A percentile compares a stretch with the other conserved stretches of the same genome.
phyloP scores from a whole-genome alignment of 2,888 invertebrate genomes.

The Yponomeuta plumbellus region DNA sequence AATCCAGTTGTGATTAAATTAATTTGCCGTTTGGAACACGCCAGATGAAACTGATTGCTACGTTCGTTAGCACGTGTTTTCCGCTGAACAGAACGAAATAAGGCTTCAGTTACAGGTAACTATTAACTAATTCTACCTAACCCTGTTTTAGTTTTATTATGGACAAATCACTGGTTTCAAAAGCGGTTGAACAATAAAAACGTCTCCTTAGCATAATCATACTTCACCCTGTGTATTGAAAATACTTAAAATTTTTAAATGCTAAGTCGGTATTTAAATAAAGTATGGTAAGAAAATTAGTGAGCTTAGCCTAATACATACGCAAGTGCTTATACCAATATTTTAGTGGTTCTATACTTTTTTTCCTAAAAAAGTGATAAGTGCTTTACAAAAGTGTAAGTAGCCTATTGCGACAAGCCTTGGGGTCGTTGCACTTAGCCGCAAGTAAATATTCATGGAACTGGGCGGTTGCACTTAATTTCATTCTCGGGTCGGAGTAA shows the following conservation, averaged over 20 bases:
- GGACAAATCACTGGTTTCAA: neutral
- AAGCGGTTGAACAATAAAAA: neutral
- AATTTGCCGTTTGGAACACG: slow-evolving; percentile 9
- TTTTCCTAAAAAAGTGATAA: too few relatives aligned
- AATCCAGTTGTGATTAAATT: neutral
- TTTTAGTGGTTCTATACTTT: too few relatives aligned
- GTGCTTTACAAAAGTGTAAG: too few relatives aligned
- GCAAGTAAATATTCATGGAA: slow-evolving; percentile 40
- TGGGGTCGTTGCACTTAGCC: slow-evolving; percentile 67
- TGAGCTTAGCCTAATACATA: neutral
- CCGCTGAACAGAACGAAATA: neutral
- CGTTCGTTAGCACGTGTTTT: slow-evolving; percentile 21
- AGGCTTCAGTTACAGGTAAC: neutral
- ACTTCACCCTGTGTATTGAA: neutral
- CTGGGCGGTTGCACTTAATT: neutral
- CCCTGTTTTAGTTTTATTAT: neutral
- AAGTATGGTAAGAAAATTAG: neutral
- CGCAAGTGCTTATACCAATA: too few relatives aligned
- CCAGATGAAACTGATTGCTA: slow-evolving; percentile 9
- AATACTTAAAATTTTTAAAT: neutral
- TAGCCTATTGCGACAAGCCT: neutral
- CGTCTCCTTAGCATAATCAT: neutral
- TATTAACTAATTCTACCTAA: neutral
- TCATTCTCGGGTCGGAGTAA: too few relatives aligned
- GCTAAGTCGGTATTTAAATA: neutral